Conservation (phyloP, 2,797 vertebrate species). For the Chiloscyllium punctatum region DNA sequence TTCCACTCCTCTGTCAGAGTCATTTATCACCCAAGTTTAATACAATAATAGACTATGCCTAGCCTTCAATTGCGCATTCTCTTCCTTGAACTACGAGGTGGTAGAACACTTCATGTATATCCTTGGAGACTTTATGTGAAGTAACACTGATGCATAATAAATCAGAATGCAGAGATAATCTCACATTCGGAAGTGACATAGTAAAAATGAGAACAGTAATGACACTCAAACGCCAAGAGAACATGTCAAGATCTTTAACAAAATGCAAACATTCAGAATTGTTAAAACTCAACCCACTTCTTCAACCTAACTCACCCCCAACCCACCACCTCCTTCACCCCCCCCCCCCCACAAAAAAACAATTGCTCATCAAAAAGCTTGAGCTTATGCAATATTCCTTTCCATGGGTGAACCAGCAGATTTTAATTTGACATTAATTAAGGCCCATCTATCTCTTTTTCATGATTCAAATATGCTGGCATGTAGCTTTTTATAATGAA, state of each 20-base stretch:
- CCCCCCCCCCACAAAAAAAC: neutral
- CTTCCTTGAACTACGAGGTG: conserved; percentile 50
- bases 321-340: too few relatives aligned
- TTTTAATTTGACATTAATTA: too few relatives aligned
- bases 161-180: neutral
- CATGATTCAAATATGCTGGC: too few relatives aligned
- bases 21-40: conserved; percentile 76
- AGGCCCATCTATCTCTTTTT: too few relatives aligned
- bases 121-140: neutral
- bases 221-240: neutral
- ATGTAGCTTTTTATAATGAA: neutral
- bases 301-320: neutral
- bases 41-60: conserved; percentile 65
- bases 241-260: neutral
- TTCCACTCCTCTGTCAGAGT: conserved; percentile 71
- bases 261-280: neutral
- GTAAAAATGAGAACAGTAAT: neutral
- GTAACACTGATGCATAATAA: neutral
- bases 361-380: neutral
- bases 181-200: neutral
- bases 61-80: conserved; percentile 50
- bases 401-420: too few relatives aligned
- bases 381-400: neutral
- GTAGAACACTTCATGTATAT: conserved; percentile 39
- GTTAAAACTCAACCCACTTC: neutral